Evolutionary conservation across 2,888 invertebrate genomes (phyloP), one percentile per base, ranked within the genome.

Genomic region (Lasioglossum malachurum): DNA sequence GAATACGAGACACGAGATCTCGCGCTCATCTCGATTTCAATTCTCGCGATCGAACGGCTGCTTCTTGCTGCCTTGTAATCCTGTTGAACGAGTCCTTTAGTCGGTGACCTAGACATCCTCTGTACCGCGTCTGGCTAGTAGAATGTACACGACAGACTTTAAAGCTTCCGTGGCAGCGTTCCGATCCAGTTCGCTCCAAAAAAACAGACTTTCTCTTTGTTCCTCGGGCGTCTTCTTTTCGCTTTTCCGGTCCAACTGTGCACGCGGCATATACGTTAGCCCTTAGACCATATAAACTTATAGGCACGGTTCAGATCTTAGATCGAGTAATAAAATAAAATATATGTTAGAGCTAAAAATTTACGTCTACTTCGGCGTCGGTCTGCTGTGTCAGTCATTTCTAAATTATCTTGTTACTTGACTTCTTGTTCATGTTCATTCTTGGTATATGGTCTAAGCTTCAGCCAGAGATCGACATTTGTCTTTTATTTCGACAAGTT

Each of bases 21-120:
- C 72, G 27, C 64, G 85, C 86, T 80, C 84, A 84, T 89, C 87
- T 87, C 89, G 82, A 89, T 89, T 89, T 89, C 87, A 89, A 75
- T 44, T 78, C 80, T 41, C 76, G 67, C 71, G 84, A 84, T 75
- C 81, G 75, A 67, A 69, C 71, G n/a, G 64, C 41, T 31, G 67
- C 46, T 83, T 84, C 80, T 78, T 64, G 71, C 31, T n/a, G 38
- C 49, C 64, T 78, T 69, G 74, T 27, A n/a, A 81, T 84, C 88
- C 72, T 60, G 75, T 38, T 16, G 38, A 60, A 67, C 83, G 53
- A 74, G 83, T 80, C 75, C 77, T 76, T 67, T 69, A 76, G 19
- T 49, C 53, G 73, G 38, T 57, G 87, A 83, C 87, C 83, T 76
- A 78, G 76, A 87, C 87, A 78, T 67, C 72, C n/a, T 75, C 38